Evolutionary conservation across 2,888 invertebrate species (phyloP).

Genomic region (Metopia argyrocephala): DNA sequence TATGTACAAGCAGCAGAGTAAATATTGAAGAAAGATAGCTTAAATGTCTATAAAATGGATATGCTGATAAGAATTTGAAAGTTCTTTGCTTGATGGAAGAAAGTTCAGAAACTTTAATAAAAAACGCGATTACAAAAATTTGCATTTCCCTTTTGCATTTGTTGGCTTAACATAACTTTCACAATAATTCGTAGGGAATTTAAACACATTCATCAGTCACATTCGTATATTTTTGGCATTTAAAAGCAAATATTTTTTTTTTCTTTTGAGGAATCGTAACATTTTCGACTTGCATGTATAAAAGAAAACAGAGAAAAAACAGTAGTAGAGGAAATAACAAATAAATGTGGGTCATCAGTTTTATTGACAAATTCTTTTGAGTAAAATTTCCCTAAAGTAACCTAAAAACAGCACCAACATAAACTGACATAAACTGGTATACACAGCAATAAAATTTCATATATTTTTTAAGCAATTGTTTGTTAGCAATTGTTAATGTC

Average conservation of each 20-base stretch:
- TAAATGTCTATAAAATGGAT: background rate
- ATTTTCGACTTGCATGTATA: no score
- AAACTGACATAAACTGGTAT: no score
- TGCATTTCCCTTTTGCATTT: slow-evolving; percentile 36
- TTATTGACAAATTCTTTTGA: background rate
- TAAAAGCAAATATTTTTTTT: no score
- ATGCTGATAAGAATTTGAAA: background rate
- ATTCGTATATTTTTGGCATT: background rate
- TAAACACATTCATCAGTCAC: background rate
- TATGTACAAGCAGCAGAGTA: no score
- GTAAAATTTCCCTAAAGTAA: no score
- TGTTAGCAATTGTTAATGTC: no score
- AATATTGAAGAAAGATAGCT: background rate
- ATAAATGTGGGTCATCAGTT: slow-evolving; percentile 49
- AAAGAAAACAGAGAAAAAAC: no score
- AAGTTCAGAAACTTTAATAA: background rate
- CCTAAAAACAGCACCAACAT: no score
- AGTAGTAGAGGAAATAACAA: background rate
- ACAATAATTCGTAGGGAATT: slow-evolving; percentile 19
- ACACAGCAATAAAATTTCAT: no score
- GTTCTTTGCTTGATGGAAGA: background rate
- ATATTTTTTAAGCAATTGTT: background rate
- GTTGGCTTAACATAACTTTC: slow-evolving; percentile 22
- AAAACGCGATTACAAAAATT: slow-evolving; percentile 6
- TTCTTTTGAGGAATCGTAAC: no score